Evolutionary conservation across 2,113 vertebrate species (phyloP).

Genomic region (Panthera leo): DNA sequence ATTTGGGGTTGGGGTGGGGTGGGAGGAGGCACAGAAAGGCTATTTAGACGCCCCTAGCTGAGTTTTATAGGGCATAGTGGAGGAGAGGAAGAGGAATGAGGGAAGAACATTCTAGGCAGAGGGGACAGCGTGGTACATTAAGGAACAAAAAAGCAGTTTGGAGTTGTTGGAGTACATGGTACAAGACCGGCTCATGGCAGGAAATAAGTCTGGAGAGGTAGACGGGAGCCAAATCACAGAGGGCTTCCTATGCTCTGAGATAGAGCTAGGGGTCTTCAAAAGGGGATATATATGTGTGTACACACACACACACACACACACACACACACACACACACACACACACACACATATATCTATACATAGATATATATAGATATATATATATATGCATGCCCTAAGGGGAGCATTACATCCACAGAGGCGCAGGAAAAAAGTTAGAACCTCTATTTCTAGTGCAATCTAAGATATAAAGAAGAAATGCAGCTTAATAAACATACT

Average conservation of each 20-base stretch:
- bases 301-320: too few relatives aligned
- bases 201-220: background rate
- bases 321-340: too few relatives aligned
- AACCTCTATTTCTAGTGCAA: background rate
- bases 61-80: background rate
- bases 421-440: background rate
- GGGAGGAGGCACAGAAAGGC: background rate
- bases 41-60: background rate
- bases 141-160: background rate
- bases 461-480: slow-evolving; percentile 20
- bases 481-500: background rate
- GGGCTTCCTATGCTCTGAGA: background rate
- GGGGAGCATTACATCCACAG: background rate
- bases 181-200: background rate
- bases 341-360: too few relatives aligned
- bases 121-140: background rate
- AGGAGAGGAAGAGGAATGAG: background rate
- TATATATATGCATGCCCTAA: background rate
- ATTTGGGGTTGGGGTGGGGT: background rate
- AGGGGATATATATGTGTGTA: background rate
- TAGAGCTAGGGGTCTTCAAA: background rate
- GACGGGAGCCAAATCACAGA: background rate
- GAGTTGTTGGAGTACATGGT: background rate
- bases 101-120: background rate
- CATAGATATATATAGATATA: too few relatives aligned